A percentile compares a stretch with the other conserved stretches of the same genome.
phyloP scores from a whole-genome alignment of 2,888 invertebrate genomes.

The Phymatocera aterrima region DNA sequence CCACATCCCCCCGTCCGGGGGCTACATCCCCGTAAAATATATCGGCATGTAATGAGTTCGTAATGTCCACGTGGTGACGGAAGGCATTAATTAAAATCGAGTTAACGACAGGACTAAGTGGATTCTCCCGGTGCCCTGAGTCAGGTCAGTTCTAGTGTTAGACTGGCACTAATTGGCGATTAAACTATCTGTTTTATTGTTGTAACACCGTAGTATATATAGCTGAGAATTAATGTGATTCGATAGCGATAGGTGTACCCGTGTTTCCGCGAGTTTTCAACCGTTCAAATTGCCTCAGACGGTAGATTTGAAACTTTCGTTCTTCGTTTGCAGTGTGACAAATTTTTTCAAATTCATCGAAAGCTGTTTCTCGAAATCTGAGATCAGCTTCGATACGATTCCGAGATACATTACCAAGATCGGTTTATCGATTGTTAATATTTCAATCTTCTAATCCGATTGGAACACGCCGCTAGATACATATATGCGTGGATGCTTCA shows the following conservation, averaged over 20 bases:
- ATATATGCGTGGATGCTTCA: no score
- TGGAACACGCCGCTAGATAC: no score
- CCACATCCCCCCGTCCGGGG: no score
- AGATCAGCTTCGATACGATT: background rate
- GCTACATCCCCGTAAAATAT: no score
- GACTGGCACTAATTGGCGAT: constrained; percentile 39
- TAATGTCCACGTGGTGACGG: constrained; percentile 4
- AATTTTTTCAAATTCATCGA: background rate
- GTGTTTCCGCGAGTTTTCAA: constrained; percentile 14
- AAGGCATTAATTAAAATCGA: constrained; percentile 28
- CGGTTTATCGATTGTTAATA: background rate
- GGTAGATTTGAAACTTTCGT: background rate
- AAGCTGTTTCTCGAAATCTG: no score
- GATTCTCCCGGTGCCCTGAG: constrained; percentile 17
- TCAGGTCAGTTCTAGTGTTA: constrained; percentile 32
- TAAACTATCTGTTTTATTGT: constrained; percentile 22
- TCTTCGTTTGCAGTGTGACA: no score
- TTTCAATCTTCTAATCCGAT: constrained; percentile 1
- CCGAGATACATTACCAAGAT: background rate
- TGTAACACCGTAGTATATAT: background rate
- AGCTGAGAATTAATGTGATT: no score
- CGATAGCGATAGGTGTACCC: no score
- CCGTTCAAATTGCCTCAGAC: background rate
- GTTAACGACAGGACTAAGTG: constrained; percentile 32
- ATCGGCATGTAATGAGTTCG: constrained; percentile 5